These are phyloP conservation scores for Arctocebus calabarensis DNA, from an alignment of 2,797 vertebrate genomes.

Conservation along the genomic window DNA sequence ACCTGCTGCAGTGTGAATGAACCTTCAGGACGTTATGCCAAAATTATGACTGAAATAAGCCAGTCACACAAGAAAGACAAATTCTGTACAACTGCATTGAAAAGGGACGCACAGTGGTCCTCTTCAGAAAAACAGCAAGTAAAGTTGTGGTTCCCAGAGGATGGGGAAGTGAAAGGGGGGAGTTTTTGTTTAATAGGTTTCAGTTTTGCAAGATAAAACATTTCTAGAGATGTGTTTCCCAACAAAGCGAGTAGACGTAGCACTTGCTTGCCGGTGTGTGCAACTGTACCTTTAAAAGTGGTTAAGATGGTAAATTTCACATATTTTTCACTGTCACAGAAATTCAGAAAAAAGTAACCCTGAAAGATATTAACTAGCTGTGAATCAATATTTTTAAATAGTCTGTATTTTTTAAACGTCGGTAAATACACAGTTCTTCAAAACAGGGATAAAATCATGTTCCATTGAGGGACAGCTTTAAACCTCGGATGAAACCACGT, in stretches of 20 bases:
- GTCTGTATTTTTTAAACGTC: background rate
- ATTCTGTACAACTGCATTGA: background rate
- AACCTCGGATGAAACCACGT: background rate
- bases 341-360: background rate
- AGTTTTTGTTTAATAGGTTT: background rate
- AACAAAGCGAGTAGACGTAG: background rate
- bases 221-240: background rate
- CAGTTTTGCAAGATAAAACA: conserved; percentile 7
- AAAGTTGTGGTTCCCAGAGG: background rate
- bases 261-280: too few species aligned
- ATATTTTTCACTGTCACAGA: background rate
- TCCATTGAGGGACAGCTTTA: background rate
- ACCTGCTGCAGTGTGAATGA: background rate
- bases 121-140: conserved; percentile 8
- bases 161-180: too few species aligned
- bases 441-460: conserved; percentile 15
- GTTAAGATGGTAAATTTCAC: background rate
- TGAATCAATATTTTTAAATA: background rate
- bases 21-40: background rate
- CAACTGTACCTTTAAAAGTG: background rate
- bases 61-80: conserved; percentile 28
- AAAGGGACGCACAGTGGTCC: background rate
- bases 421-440: conserved; percentile 5
- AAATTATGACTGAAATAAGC: conserved; percentile 4
- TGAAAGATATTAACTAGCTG: background rate